Conservation (phyloP, 1,140 invertebrate genomes). For the Anadara kagoshimensis region DNA sequence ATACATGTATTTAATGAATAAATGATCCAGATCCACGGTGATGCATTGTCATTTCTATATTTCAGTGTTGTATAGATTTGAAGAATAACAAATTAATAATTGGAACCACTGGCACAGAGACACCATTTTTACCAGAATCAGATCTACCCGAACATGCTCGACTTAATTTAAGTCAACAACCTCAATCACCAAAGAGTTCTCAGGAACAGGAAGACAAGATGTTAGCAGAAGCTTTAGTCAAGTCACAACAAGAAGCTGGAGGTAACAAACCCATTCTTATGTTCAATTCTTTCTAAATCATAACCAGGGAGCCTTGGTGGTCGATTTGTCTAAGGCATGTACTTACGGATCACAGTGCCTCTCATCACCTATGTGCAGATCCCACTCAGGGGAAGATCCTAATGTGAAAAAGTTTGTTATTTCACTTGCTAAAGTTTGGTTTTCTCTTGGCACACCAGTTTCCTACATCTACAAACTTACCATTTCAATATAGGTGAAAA, state of each 20-base stretch:
- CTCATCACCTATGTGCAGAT: too few species aligned
- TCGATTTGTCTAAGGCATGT: too few species aligned
- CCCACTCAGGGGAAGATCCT: too few species aligned
- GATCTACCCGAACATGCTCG: constrained; percentile 80
- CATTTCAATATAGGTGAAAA: too few species aligned
- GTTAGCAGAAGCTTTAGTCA: constrained; percentile 78
- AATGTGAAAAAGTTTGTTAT: too few species aligned
- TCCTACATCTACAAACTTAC: too few species aligned
- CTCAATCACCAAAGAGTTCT: constrained; percentile 34
- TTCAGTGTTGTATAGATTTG: constrained; percentile 93
- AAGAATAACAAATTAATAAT: constrained; percentile 92
- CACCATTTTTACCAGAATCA: constrained; percentile 90
- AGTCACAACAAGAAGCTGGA: constrained; percentile 60
- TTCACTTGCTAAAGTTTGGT: too few species aligned
- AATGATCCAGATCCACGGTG: background rate
- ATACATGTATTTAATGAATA: background rate
- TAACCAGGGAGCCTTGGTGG: too few species aligned
- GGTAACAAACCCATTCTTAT: too few species aligned
- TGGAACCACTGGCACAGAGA: constrained; percentile 96
- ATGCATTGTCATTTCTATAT: constrained; percentile 19
- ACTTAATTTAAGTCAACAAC: constrained; percentile 51
- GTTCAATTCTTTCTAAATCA: too few species aligned
- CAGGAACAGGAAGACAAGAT: constrained; percentile 79
- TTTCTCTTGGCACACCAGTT: too few species aligned
- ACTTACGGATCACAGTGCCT: too few species aligned